Base-by-base conservation (phyloP, 1,140 invertebrate species). In the Helicoverpa armigera region DNA sequence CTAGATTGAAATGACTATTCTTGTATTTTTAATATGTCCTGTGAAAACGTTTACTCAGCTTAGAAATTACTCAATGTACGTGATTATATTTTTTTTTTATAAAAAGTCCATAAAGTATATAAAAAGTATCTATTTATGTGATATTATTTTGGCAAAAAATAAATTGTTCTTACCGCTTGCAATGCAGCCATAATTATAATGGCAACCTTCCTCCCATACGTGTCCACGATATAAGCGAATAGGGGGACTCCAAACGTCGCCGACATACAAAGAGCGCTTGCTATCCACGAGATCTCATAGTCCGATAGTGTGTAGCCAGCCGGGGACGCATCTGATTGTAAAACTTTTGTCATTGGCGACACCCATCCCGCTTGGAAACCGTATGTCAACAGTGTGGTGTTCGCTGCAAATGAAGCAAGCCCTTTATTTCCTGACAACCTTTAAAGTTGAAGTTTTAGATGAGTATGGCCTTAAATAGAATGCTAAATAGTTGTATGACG, bases 331-430 rank as follows among this genome's bases (percentile, higher is more conserved):
- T 87, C 60, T 0, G 93, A 93, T 69, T 93, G 90, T 1, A 96
- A 79, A n/a, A 91, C 82, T 0, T 94, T 94, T 10, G 93, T 89
- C 80, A 95, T 91, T 1, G 96, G 95, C 0, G 96, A 96, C 10
- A 94, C 84, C 96, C 96, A 96, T 12, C 96, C 95, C 0, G 95
- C 72, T 51, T 95, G 91, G 16, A 92, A 84, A 0, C 96, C 96
- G 72, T 96, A 95, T 0, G 90, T 87, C n/a, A 96, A 80, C 0
- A 92, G 67, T 4, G 95, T 90, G 0, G 96, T 69, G 81, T 96
- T 96, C 16, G 92, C 96, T 96, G 89, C 1, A 90, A 89, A 70
- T 70, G 67, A 54, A 70, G 29, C 48, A 53, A 18, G 29, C n/a
- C 67, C 18, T 11, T 53, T 70, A 54, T 70, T 70, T 31, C 67